Conservation (phyloP, 2,888 invertebrate genomes). For the Hyposoter dolosus region DNA sequence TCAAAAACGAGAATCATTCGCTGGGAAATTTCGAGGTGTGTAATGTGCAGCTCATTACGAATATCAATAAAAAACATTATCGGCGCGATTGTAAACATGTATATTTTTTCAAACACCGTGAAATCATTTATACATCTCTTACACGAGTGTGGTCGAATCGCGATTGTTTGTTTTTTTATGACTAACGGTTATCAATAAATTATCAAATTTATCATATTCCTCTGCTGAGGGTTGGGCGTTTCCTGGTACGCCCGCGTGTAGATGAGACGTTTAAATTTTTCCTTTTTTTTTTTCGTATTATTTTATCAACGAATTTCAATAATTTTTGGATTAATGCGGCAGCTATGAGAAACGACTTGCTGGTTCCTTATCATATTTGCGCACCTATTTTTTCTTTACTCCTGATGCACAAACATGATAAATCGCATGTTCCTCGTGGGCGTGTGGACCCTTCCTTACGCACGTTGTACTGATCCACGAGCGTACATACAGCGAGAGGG, state of each 20-base stretch:
- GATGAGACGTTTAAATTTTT: neutral
- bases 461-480: constrained; percentile 56
- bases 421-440: constrained; percentile 77
- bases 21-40: constrained; percentile 21
- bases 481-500: constrained; percentile 25
- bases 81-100: neutral
- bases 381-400: constrained; percentile 27
- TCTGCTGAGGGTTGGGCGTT: neutral
- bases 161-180: neutral
- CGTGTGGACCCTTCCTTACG: constrained; percentile 71
- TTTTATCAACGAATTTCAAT: constrained; percentile 22
- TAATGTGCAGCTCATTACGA: constrained; percentile 15
- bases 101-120: neutral
- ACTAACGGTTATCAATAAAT: neutral
- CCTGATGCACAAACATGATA: constrained; percentile 76
- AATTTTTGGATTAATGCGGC: constrained; percentile 27
- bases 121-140: neutral
- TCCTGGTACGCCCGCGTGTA: neutral
- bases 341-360: constrained; percentile 1
- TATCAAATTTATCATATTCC: neutral
- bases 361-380: constrained; percentile 42
- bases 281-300: neutral
- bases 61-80: constrained; percentile 1
- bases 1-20: constrained; percentile 14
- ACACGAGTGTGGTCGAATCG: neutral